Evolutionary conservation across 2,888 invertebrate genomes (phyloP).

Genomic region (Copidosoma aretas): DNA sequence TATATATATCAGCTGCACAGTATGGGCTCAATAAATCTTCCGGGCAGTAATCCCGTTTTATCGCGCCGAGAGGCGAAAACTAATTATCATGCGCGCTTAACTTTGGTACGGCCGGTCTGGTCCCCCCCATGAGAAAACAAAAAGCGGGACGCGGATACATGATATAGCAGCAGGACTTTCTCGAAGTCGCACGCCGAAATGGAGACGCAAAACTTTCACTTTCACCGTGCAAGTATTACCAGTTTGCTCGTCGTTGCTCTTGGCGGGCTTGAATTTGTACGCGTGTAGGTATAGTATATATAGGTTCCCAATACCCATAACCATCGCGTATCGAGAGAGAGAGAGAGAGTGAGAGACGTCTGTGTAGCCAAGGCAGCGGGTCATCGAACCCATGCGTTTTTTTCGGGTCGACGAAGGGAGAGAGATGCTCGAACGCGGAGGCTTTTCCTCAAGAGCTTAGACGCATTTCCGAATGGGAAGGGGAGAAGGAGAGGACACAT

Average conservation of each 20-base stretch:
- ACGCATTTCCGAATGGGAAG: constrained; percentile 21
- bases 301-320: too few relatives aligned
- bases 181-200: not conserved
- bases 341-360: too few relatives aligned
- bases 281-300: too few relatives aligned
- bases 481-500: constrained; percentile 2
- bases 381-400: constrained; percentile 32
- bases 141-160: too few relatives aligned
- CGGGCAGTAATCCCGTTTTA: not conserved
- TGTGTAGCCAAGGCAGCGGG: not conserved
- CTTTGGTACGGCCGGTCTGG: not conserved
- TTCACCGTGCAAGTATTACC: constrained; percentile 3
- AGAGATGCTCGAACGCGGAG: constrained; percentile 1
- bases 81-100: constrained; percentile 4
- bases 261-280: too few relatives aligned
- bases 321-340: too few relatives aligned
- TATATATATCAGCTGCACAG: too few relatives aligned
- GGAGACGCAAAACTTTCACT: constrained; percentile 29
- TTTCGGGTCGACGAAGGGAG: not conserved
- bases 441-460: constrained; percentile 18
- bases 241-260: too few relatives aligned
- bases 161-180: constrained; percentile 9
- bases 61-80: not conserved
- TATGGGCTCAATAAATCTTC: not conserved
- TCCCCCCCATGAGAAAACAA: not conserved